Evolutionary conservation across 2,888 invertebrate genomes (phyloP).

Genomic region (Omphaloscelis lunosa): DNA sequence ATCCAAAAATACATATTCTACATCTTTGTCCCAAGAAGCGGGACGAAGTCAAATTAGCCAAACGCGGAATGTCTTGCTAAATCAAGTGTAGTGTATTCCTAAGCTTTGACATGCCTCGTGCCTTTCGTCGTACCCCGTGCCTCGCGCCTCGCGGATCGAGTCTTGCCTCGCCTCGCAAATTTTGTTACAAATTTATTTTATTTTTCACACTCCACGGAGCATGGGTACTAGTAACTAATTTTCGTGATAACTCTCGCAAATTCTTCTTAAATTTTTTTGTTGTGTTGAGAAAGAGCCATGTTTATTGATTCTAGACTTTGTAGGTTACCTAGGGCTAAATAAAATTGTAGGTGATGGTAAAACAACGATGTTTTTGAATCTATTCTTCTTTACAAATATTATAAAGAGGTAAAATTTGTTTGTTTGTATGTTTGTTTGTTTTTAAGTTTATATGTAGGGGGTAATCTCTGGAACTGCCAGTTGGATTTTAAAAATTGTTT

Average conservation of each 20-base stretch:
- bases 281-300: background rate
- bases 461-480: no score
- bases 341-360: background rate
- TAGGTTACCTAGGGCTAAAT: background rate
- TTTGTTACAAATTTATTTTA: conserved; percentile 62
- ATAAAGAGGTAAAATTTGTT: no score
- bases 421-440: no score
- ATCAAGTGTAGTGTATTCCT: conserved; percentile 74
- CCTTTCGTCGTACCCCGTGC: conserved; percentile 25
- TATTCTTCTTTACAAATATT: no score
- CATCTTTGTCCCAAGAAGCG: conserved; percentile 49
- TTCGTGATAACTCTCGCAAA: conserved; percentile 39
- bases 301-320: conserved; percentile 6
- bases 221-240: no score
- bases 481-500: no score
- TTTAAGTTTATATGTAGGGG: no score
- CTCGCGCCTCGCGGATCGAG: conserved; percentile 21
- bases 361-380: background rate
- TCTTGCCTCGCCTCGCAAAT: conserved; percentile 55
- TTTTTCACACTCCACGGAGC: conserved; percentile 55
- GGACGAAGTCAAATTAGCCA: conserved; percentile 79
- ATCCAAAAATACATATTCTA: conserved; percentile 30
- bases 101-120: conserved; percentile 53
- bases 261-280: background rate
- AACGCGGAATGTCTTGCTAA: conserved; percentile 78